Percentiles rank a stretch among this genome's conserved stretches.
Evolutionary conservation across 1,140 invertebrate species (phyloP).

Genomic region (Nasonia giraulti): DNA sequence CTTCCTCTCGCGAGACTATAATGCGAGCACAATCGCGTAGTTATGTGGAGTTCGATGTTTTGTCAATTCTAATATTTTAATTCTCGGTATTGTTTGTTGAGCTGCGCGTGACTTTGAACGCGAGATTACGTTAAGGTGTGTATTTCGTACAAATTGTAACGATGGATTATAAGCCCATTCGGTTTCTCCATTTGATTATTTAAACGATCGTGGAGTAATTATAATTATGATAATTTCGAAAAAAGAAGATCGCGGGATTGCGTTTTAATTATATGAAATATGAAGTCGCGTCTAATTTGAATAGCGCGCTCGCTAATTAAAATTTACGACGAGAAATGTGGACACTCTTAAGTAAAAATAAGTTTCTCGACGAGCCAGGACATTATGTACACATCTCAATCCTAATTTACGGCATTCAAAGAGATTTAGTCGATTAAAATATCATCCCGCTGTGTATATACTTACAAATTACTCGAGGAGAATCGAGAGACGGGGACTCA

Average conservation of each 20-base stretch:
- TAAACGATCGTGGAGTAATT: too few relatives aligned
- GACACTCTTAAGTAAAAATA: slow-evolving; percentile 6
- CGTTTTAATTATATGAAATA: neutral
- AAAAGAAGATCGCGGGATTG: neutral
- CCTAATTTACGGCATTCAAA: slow-evolving; percentile 12
- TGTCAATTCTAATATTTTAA: too few relatives aligned
- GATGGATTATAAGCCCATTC: too few relatives aligned
- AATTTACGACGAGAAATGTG: slow-evolving; percentile 41
- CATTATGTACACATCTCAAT: slow-evolving; percentile 18
- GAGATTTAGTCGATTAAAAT: slow-evolving; percentile 42
- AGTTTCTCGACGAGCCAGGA: slow-evolving; percentile 22
- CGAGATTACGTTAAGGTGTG: too few relatives aligned
- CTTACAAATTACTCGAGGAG: neutral
- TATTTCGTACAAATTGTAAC: too few relatives aligned
- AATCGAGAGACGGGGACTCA: neutral
- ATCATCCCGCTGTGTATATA: neutral
- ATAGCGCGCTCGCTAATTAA: neutral
- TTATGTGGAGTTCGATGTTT: too few relatives aligned
- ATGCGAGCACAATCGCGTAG: neutral
- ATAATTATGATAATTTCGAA: neutral
- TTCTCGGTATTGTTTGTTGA: too few relatives aligned
- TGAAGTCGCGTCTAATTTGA: neutral
- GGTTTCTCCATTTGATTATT: too few relatives aligned
- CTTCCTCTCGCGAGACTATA: neutral
- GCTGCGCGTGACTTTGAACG: too few relatives aligned